phyloP scores from a whole-genome alignment of 2,797 vertebrate genomes.

The Yasuhikotakia modesta region DNA sequence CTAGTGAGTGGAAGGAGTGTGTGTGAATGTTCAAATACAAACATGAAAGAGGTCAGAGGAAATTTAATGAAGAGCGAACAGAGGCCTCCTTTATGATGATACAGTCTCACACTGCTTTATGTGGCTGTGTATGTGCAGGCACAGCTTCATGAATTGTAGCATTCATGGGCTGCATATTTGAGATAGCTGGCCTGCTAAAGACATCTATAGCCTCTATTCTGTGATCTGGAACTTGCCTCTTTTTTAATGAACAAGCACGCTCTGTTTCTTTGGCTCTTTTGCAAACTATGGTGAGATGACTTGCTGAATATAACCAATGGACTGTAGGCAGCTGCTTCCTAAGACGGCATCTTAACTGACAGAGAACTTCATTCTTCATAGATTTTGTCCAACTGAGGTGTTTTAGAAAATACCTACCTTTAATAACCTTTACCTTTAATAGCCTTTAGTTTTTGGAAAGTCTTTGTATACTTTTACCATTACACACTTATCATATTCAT shows the following conservation, averaged over 20 bases:
- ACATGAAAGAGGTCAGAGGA: constrained; percentile 31
- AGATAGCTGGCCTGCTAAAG: constrained; percentile 48
- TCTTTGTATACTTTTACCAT: neutral
- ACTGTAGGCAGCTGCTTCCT: neutral
- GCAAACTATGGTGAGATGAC: neutral
- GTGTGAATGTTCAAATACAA: neutral
- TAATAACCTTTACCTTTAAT: too few species aligned
- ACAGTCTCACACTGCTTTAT: constrained; percentile 32
- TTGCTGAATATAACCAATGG: neutral
- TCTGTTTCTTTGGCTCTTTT: neutral
- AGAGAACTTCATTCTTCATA: neutral
- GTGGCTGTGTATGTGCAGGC: constrained; percentile 27
- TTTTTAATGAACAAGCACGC: neutral
- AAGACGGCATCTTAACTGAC: too few species aligned
- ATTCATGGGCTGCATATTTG: constrained; percentile 57
- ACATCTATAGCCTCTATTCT: constrained; percentile 8
- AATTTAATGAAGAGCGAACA: constrained; percentile 64
- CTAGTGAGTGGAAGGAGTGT: neutral
- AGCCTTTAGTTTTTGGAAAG: neutral
- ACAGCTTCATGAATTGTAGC: constrained; percentile 48
- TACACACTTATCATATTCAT: neutral
- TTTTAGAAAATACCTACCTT: neutral
- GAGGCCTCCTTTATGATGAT: constrained; percentile 71
- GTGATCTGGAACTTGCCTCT: constrained; percentile 1
- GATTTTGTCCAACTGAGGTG: neutral